Base-by-base conservation (phyloP, 2,113 vertebrate species). In the Burhinus oedicnemus region DNA sequence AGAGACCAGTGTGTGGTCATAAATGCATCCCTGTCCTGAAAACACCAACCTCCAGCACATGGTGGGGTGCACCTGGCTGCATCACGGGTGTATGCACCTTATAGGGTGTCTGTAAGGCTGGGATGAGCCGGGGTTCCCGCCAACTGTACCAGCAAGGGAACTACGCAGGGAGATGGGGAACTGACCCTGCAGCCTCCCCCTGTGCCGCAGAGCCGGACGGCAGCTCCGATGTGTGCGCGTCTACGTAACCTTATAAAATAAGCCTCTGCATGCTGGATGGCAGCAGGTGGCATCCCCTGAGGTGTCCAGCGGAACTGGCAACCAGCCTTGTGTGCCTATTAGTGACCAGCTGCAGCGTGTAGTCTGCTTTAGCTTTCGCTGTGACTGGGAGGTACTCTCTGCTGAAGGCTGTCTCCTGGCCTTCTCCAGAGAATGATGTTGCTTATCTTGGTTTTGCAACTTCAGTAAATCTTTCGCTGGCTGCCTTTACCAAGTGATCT, bases 141-240 rank as follows among this genome's bases (percentile, higher is more conserved):
- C 83, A 47, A 5, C 27, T 51, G 25, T 36, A 11, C 61, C 44
- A 61, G 40, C 21, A 2, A 9, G n/a, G 30, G 9, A 13, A 2
- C 32, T 26, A 1, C 15, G 18, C 45, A 19, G 8, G 25, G 61
- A 51, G 15, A 3, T 11, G 32, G 27, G 4, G 18, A 51, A 19
- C 65, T 32, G 44, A 29, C 17, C 27, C 54, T 49, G 44, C 54
- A 69, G n/a, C 54, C 14, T 72, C 7, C 13, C 21, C 16, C 60
- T 32, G n/a, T 13, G 34, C 52, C 2, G 0, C 5, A 4, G 60
- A 80, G 23, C 36, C 0, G 1, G 30, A 9, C 1, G 6, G 27
- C 66, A 58, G 32, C 51, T 79, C 61, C 4, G 3, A 1, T 0
- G 1, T 5, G 15, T n/a, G 34, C 5, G 1, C 15, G 34, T 75